Base-by-base conservation (phyloP, 2,888 invertebrate species). In the Drosophila niveifrons region DNA sequence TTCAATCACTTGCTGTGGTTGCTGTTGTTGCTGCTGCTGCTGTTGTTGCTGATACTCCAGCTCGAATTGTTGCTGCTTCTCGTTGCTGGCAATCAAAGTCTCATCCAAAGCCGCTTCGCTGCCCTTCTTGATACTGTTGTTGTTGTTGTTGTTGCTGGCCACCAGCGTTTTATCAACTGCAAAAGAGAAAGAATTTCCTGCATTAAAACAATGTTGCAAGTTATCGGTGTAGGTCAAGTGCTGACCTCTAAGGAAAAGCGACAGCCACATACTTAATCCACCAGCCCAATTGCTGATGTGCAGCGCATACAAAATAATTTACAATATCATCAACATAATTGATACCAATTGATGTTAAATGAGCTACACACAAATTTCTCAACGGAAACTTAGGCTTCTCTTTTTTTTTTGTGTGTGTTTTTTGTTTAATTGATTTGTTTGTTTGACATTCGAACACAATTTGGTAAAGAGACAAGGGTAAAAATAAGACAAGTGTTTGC, bases 301-400 rank as follows among this genome's bases (percentile, higher is more conserved):
- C 55, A 34, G 34, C 53, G 43, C 57, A 62, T 58, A 78, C 76
- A 72, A 78, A 80, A 75, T 73, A 80, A 87, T 82, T 82, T 82
- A 73, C 70, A 73, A 70, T 68, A 77, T 73, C 68, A 65, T 56
- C 23, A 23, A 23, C 79, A 82, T 86, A 86, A 86, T 86, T 88
- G 85, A 75, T 76, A 75, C 57, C 85, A 85, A 85, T 85, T 85
- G 85, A 82, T 65, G 79, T 76, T 72, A 79, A 85, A 88, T 85
- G 72, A 73, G 72, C 62, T 82, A n/a, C 39, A 7, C 70, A 79
- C 23, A 23, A 23, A 23, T 46, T 23, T 58, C 71, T 66, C 55
- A 41, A 41, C n/a, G 50, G 29, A 56, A 57, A 41, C 68, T 64
- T 68, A 31, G 55, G 55, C 51, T 23, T 23, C 23, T 6, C 23